Evolutionary conservation across 2,113 vertebrate species (phyloP).

Genomic region (Rattus rattus): DNA sequence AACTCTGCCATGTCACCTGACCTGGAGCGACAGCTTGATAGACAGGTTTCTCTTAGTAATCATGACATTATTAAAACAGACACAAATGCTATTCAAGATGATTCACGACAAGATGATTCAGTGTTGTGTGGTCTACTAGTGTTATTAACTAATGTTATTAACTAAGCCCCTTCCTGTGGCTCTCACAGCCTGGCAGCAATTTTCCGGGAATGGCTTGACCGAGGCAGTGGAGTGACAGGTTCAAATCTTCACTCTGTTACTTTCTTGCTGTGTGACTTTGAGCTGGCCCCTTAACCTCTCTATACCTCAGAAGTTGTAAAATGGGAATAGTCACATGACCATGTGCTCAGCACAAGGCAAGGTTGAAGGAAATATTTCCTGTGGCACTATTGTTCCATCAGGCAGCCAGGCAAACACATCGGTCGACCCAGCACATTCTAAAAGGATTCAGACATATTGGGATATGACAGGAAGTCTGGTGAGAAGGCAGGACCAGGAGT

Average conservation of each 20-base stretch:
- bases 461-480: neutral
- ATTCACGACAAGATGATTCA: too few species aligned
- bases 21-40: too few species aligned
- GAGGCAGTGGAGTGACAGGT: neutral
- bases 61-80: neutral
- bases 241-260: neutral
- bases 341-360: neutral
- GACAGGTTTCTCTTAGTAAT: neutral
- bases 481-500: neutral
- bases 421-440: neutral
- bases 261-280: neutral
- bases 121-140: accelerated
- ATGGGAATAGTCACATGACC: neutral
- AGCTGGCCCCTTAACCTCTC: neutral
- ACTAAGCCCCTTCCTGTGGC: neutral
- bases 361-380: neutral
- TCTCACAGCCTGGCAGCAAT: neutral
- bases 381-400: too few species aligned
- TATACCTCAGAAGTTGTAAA: neutral
- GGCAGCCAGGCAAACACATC: neutral
- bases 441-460: neutral
- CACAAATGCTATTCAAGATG: accelerated
- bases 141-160: neutral
- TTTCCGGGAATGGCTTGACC: neutral
- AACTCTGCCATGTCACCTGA: neutral